A percentile compares a stretch with the other conserved stretches of the same genome.
Evolutionary conservation across 2,113 vertebrate genomes (phyloP).

Genomic region (Ameiurus melas): DNA sequence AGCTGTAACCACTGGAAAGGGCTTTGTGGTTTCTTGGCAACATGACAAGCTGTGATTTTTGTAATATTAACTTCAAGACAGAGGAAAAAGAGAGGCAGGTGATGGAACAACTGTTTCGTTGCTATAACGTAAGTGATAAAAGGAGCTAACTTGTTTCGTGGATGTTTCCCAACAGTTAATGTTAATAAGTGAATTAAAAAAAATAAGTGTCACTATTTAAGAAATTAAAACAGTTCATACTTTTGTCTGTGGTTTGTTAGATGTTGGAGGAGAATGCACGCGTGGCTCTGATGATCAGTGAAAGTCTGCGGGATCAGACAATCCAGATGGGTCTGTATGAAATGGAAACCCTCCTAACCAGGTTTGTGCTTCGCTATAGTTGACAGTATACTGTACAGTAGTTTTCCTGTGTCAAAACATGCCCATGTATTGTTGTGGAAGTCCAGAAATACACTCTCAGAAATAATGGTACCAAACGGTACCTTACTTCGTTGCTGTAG

Average conservation of each 20-base stretch:
- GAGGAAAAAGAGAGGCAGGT: not conserved
- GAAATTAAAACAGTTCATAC: not conserved
- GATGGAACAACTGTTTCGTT: not conserved
- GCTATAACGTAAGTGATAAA: not conserved
- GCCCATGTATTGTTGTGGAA: not conserved
- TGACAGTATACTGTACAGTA: no score
- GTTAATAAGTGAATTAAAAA: not conserved
- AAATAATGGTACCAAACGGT: not conserved
- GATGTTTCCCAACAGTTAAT: not conserved
- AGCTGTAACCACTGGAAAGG: constrained; percentile 9
- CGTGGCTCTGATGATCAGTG: constrained; percentile 80
- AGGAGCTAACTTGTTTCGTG: not conserved
- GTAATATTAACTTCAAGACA: not conserved
- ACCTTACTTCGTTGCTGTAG: not conserved
- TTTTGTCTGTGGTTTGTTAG: constrained; percentile 27
- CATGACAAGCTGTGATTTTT: not conserved
- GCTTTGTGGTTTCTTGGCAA: not conserved
- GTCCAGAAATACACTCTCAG: not conserved
- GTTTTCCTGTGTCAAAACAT: not conserved
- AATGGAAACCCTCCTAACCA: constrained; percentile 84
- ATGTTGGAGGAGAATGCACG: constrained; percentile 86
- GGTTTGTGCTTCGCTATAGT: constrained; percentile 65
- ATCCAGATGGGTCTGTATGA: constrained; percentile 87
- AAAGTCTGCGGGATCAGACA: constrained; percentile 80
- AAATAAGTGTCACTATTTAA: not conserved